Evolutionary conservation across 2,888 invertebrate species (phyloP).

Genomic region (Chirona hameri): DNA sequence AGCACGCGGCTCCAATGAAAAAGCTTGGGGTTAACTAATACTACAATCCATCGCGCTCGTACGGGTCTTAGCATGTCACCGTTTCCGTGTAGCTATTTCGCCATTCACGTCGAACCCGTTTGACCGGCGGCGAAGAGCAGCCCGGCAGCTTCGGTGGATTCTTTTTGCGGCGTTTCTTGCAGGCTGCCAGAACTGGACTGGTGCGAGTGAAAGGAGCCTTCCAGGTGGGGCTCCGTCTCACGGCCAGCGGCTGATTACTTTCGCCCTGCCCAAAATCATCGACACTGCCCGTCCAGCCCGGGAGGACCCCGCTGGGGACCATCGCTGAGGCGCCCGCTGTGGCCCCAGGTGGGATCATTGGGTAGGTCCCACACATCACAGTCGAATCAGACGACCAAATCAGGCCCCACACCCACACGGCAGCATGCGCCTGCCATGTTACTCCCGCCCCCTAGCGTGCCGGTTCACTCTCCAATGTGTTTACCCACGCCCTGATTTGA

Average conservation of each 20-base stretch:
- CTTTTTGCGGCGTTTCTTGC: not conserved
- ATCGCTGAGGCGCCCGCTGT: too few relatives aligned
- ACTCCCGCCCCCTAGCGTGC: not conserved
- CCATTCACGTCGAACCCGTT: not conserved
- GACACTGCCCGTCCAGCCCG: too few relatives aligned
- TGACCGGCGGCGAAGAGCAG: not conserved
- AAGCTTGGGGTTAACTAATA: too few relatives aligned
- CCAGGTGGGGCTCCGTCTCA: not conserved
- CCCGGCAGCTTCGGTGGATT: not conserved
- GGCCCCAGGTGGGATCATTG: not conserved
- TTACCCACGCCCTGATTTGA: not conserved
- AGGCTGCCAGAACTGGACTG: not conserved
- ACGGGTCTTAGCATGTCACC: not conserved
- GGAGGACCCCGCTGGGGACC: too few relatives aligned
- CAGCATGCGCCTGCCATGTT: too few relatives aligned
- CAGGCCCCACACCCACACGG: too few relatives aligned
- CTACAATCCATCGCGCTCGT: not conserved
- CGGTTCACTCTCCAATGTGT: not conserved
- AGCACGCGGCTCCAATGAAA: too few relatives aligned
- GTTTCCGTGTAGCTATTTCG: not conserved
- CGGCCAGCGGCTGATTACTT: too few relatives aligned
- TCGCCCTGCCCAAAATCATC: too few relatives aligned
- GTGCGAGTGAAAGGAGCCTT: not conserved
- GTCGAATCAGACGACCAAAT: too few relatives aligned
- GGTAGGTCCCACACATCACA: too few relatives aligned